Conservation (phyloP, 2,113 vertebrate species). For the Sylvia atricapilla region DNA sequence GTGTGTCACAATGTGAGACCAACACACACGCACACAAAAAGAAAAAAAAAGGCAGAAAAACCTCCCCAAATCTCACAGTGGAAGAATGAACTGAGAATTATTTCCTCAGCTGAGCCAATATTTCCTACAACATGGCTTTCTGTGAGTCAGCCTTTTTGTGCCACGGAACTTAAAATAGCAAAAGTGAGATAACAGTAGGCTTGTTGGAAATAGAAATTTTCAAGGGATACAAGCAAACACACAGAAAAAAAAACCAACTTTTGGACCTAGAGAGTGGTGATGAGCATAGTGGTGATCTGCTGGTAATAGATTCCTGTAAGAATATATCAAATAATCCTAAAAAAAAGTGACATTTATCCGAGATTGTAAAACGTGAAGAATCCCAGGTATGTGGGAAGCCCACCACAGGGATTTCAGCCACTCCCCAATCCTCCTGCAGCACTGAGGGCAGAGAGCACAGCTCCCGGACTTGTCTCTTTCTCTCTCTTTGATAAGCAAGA, state of each 20-base stretch:
- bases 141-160: slow-evolving; percentile 67
- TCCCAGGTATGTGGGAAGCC: neutral
- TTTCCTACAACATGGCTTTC: slow-evolving; percentile 53
- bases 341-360: neutral
- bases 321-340: neutral
- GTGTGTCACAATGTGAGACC: neutral
- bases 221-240: neutral
- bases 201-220: slow-evolving; percentile 42
- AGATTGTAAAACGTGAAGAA: neutral
- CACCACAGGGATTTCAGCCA: neutral
- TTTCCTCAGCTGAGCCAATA: slow-evolving; percentile 53
- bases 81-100: slow-evolving; percentile 45
- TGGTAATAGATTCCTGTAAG: neutral
- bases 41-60: neutral
- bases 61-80: neutral
- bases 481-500: neutral
- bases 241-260: neutral
- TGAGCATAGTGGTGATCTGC: neutral
- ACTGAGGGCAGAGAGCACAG: neutral
- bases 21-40: neutral
- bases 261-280: neutral
- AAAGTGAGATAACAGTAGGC: slow-evolving; percentile 45
- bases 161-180: slow-evolving; percentile 52
- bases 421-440: neutral
- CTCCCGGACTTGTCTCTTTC: neutral